Base-by-base conservation (phyloP, 2,113 vertebrate genomes). In the Lucifuga dentata region DNA sequence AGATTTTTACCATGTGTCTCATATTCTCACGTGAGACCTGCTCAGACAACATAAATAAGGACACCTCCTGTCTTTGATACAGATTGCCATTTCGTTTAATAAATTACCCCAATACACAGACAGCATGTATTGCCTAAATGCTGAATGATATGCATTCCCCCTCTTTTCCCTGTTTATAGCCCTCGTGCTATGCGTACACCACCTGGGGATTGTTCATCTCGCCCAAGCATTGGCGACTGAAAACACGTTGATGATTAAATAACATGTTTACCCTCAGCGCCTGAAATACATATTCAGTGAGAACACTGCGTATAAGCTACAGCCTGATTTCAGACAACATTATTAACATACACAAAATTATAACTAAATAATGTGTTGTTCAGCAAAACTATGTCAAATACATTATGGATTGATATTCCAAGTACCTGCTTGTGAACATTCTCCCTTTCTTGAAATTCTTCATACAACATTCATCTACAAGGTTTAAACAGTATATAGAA, bases 341-440 rank as follows among this genome's bases (percentile, higher is more conserved):
- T 78, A 90, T 92, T 92, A 92, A 84, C 76, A 75, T 76, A 62
- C 59, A 68, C 66, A 73, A 60, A 85, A 91, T 89, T 73, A 91
- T 89, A 83, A 89, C 64, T 70, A 81, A 89, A 91, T 92, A 83
- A 91, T 88, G 79, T 88, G 82, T 80, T 89, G 88, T 91, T 90
- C 80, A 81, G 86, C 61, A 73, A 92, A 92, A 91, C 87, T 91
- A 89, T 92, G 88, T 92, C 89, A 90, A 90, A 77, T 89, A 88
- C 76, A 90, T 91, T 88, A 84, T 75, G 56, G 88, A 92, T 90
- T 91, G 82, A 92, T 91, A 88, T 90, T 89, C 86, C 70, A 73
- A 53, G 65, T 83, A 82, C 73, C 76, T 81, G 75, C 83, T 72
- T 76, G 72, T 59, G 77, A 78, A 78, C 41, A 15, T 75, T 79